Evolutionary conservation across 1,140 invertebrate species (phyloP).

Genomic region (Ceratina japonica): DNA sequence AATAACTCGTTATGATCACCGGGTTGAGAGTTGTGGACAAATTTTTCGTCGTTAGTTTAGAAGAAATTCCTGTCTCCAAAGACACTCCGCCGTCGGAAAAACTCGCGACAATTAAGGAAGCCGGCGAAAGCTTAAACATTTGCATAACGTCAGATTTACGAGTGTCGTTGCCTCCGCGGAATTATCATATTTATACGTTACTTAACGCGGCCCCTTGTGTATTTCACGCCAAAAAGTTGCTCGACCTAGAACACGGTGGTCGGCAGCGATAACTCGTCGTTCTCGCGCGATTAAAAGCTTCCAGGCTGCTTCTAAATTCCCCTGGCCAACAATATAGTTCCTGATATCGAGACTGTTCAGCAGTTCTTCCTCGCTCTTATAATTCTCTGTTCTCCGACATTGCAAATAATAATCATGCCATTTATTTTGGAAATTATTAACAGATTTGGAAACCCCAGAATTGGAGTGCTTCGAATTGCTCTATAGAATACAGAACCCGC

Average conservation of each 20-base stretch:
- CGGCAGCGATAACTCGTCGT: slow-evolving; percentile 5
- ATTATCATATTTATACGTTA: slow-evolving; percentile 41
- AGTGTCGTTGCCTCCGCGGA: slow-evolving; percentile 29
- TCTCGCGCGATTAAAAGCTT: slow-evolving; percentile 20
- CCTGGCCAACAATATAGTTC: neutral
- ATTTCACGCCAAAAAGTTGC: slow-evolving; percentile 25
- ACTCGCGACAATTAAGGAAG: slow-evolving; percentile 30
- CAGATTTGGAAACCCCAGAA: no score
- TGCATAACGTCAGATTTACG: slow-evolving; percentile 42
- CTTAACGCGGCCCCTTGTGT: slow-evolving; percentile 16
- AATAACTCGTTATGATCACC: no score
- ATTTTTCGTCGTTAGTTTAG: no score
- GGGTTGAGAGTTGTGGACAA: no score
- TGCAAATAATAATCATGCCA: no score
- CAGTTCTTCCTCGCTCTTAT: no score
- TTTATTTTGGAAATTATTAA: no score
- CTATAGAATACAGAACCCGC: no score
- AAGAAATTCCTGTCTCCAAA: neutral
- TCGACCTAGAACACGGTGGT: neutral
- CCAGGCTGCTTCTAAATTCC: neutral
- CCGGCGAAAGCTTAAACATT: slow-evolving; percentile 17
- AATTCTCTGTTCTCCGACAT: no score
- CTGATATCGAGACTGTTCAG: neutral
- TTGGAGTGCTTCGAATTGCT: no score
- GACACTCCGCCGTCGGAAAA: neutral